phyloP scores from a whole-genome alignment of 2,113 vertebrate species.

The Anhinga anhinga region DNA sequence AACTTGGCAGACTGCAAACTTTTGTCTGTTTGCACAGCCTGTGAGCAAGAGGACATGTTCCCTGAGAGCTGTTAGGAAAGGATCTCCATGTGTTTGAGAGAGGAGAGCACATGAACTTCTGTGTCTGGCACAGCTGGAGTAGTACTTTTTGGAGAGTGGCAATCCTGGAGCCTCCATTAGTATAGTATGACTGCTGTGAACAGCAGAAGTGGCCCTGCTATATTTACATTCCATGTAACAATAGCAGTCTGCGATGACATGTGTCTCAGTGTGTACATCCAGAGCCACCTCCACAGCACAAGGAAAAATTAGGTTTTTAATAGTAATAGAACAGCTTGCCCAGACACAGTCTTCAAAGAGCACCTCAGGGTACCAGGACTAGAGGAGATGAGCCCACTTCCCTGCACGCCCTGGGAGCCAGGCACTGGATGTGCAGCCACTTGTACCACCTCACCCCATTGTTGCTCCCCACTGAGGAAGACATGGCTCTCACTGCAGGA shows the following conservation, averaged over 20 bases:
- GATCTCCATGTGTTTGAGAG: neutral
- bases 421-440: neutral
- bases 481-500: neutral
- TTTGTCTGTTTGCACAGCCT: neutral
- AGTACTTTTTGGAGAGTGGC: neutral
- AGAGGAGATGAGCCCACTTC: neutral
- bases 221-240: neutral
- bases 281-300: neutral
- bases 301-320: fast-evolving
- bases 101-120: neutral
- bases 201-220: neutral
- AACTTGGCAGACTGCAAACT: neutral
- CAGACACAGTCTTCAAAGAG: neutral
- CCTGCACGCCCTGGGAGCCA: neutral
- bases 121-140: neutral
- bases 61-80: neutral
- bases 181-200: neutral
- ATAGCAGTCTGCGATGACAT: neutral
- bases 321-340: neutral
- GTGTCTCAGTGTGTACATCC: fast-evolving
- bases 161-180: neutral
- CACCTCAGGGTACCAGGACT: neutral
- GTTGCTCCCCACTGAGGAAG: neutral
- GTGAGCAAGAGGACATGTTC: neutral
- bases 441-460: neutral